A percentile compares a stretch with the other conserved stretches of the same genome.
Evolutionary conservation across 1,140 invertebrate species (phyloP).

Genomic region (Papilio xuthus): DNA sequence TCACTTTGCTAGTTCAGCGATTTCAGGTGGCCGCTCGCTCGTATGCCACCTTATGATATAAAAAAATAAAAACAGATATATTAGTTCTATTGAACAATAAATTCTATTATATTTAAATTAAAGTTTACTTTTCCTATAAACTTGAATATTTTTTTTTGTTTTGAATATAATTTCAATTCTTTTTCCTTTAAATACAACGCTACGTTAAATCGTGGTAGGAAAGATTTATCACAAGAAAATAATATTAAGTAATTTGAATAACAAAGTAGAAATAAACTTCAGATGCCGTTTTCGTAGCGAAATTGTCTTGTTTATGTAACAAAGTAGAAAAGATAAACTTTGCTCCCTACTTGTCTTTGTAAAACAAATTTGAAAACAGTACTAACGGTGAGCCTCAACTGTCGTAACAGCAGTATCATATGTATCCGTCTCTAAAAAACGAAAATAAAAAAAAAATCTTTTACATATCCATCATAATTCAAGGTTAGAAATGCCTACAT

Average conservation of each 20-base stretch:
- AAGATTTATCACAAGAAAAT: not conserved
- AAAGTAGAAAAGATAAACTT: not conserved
- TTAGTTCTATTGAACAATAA: no score
- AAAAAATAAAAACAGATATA: no score
- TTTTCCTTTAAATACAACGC: not conserved
- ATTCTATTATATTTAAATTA: not conserved
- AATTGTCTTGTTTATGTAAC: not conserved
- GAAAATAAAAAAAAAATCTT: no score
- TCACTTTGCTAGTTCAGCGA: no score
- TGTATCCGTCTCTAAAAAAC: no score
- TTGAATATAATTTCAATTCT: not conserved
- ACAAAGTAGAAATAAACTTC: not conserved
- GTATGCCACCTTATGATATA: no score
- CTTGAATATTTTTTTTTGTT: no score
- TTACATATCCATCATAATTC: no score
- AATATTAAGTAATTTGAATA: not conserved
- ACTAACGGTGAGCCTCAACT: no score
- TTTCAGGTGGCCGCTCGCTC: no score
- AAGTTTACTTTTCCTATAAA: not conserved
- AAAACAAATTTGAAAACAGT: not conserved
- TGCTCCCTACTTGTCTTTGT: not conserved
- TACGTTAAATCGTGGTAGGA: not conserved
- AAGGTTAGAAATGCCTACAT: no score
- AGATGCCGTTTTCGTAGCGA: not conserved
- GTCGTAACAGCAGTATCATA: no score